A percentile compares a stretch with the other conserved stretches of the same genome.
Conservation (phyloP, 2,113 vertebrate genomes). For the Erinaceus europaeus region DNA sequence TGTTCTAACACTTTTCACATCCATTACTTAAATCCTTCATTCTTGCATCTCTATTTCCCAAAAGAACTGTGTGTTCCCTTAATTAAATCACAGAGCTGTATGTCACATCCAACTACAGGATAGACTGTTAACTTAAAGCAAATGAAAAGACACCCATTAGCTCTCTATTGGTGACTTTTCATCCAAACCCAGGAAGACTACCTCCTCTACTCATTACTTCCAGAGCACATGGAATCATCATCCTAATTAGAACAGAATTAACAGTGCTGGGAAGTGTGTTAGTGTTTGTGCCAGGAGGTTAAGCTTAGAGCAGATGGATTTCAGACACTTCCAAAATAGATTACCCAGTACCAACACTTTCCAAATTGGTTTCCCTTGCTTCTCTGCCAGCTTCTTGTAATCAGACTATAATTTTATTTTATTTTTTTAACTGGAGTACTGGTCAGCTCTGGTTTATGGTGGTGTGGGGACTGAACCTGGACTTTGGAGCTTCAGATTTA, state of each 20-base stretch:
- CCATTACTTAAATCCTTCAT: background rate
- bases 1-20: background rate
- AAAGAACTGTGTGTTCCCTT: background rate
- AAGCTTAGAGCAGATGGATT: slow-evolving; percentile 53
- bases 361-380: slow-evolving; percentile 15
- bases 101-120: background rate
- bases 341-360: slow-evolving; percentile 21
- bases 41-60: background rate
- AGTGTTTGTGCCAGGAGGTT: slow-evolving; percentile 40
- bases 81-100: background rate
- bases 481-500: no score
- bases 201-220: background rate
- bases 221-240: background rate
- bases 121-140: background rate
- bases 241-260: slow-evolving; percentile 29
- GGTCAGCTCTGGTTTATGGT: no score
- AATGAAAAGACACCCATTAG: background rate
- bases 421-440: no score
- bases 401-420: no score
- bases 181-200: background rate
- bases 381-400: slow-evolving; percentile 7
- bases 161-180: background rate
- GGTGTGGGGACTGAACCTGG: no score
- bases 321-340: slow-evolving; percentile 32
- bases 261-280: background rate